These are phyloP conservation scores for Kryptolebias marmoratus DNA, from an alignment of 2,113 vertebrate genomes.

Conservation along the genomic window DNA sequence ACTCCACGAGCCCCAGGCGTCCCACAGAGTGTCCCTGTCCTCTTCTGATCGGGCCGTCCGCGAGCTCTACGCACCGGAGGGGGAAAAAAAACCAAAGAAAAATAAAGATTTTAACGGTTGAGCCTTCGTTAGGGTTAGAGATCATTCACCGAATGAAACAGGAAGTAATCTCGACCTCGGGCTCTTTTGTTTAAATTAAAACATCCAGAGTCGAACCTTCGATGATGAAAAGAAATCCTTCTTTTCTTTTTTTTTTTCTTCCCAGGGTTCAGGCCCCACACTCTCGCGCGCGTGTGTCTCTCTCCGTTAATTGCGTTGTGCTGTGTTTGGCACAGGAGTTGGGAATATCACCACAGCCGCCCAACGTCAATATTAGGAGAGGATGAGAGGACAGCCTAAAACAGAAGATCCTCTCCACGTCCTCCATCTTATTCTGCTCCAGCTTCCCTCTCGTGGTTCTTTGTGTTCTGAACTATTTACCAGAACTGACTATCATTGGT, in stretches of 20 bases:
- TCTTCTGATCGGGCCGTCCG: slow-evolving; percentile 92
- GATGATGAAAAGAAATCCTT: slow-evolving; percentile 52
- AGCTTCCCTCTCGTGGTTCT: slow-evolving; percentile 21
- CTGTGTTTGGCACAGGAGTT: slow-evolving; percentile 62
- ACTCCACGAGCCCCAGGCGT: slow-evolving; percentile 95
- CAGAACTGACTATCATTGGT: background rate
- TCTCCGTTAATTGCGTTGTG: slow-evolving; percentile 65
- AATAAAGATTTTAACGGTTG: background rate
- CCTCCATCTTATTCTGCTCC: slow-evolving; percentile 17
- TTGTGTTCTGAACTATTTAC: slow-evolving; percentile 11
- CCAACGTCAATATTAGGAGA: slow-evolving; percentile 79
- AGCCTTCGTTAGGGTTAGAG: slow-evolving; percentile 32
- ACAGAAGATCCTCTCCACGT: slow-evolving; percentile 20
- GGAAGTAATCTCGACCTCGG: slow-evolving; percentile 54
- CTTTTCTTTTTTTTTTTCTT: slow-evolving; percentile 22
- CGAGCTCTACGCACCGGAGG: slow-evolving; percentile 83
- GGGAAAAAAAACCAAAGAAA: background rate
- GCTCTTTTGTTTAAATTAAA: slow-evolving; percentile 49
- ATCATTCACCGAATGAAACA: slow-evolving; percentile 49
- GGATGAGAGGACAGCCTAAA: slow-evolving; percentile 60
- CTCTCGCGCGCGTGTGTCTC: slow-evolving; percentile 10
- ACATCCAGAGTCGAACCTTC: slow-evolving; percentile 46
- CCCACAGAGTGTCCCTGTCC: slow-evolving; percentile 91
- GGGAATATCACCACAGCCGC: slow-evolving; percentile 43
- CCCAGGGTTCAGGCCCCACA: slow-evolving; percentile 24